Conservation (phyloP, 2,113 vertebrate genomes). For the Orycteropus afer region DNA sequence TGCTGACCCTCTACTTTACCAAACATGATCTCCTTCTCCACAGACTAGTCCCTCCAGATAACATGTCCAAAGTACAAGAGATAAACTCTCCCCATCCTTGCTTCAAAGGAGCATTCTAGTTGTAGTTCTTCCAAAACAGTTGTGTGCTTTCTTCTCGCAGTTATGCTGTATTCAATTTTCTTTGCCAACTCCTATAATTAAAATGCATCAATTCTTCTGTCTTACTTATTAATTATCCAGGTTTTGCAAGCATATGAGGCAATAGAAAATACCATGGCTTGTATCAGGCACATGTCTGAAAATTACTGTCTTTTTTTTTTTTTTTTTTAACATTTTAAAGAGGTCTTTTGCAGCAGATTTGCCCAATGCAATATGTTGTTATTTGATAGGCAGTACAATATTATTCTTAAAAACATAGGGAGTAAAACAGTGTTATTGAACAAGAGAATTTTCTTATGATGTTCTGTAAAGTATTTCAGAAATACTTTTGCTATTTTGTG, state of each 20-base stretch:
- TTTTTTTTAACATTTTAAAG: background rate
- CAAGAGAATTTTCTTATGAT: background rate
- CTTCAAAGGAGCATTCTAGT: background rate
- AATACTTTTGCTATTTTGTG: background rate
- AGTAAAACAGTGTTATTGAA: background rate
- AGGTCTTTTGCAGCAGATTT: background rate
- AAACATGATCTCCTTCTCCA: background rate
- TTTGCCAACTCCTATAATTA: background rate
- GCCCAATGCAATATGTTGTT: background rate
- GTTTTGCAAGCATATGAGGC: background rate
- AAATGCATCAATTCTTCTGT: background rate
- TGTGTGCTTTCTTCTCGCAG: background rate
- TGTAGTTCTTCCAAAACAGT: background rate
- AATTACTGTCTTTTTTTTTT: no score
- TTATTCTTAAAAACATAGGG: background rate
- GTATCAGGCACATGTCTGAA: background rate
- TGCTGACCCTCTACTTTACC: background rate
- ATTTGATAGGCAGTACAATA: background rate
- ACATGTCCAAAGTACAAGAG: background rate
- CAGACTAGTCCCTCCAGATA: background rate
- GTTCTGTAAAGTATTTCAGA: background rate
- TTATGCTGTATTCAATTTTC: background rate
- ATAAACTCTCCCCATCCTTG: background rate
- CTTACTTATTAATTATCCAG: background rate
- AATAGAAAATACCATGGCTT: background rate